A percentile compares a stretch with the other conserved stretches of the same genome.
Evolutionary conservation across 2,797 vertebrate species (phyloP).

Genomic region (Emydoidea blandingii): DNA sequence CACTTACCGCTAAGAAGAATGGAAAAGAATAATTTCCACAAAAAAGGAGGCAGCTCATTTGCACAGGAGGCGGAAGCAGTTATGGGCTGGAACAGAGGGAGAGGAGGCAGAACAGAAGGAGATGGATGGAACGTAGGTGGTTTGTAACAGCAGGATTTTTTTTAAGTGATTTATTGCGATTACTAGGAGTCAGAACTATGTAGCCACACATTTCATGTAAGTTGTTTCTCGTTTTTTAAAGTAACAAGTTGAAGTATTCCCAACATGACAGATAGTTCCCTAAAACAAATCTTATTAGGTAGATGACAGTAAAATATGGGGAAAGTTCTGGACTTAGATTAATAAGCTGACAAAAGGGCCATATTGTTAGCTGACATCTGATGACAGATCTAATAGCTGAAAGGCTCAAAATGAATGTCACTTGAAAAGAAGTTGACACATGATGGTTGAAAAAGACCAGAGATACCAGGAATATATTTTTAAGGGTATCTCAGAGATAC

Average conservation of each 20-base stretch:
- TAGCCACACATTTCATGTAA: constrained; percentile 19
- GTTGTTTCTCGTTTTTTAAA: not conserved
- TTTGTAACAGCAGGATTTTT: not conserved
- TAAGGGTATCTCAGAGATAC: not conserved
- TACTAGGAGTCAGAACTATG: constrained; percentile 24
- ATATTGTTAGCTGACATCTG: not conserved
- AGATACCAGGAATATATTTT: not conserved
- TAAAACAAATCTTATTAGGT: not conserved
- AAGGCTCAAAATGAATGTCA: not conserved
- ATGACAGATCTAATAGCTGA: not conserved
- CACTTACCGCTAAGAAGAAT: not conserved
- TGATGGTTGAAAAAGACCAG: not conserved
- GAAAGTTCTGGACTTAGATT: not conserved
- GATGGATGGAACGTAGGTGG: not conserved
- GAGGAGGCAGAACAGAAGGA: constrained; percentile 42
- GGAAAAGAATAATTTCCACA: not conserved
- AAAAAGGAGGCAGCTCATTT: not conserved
- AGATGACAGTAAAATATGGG: not conserved
- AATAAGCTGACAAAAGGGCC: not conserved
- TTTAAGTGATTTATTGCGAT: not conserved
- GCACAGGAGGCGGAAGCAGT: not conserved
- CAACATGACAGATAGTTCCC: not conserved
- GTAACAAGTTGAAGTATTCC: not conserved
- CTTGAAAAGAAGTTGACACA: not conserved
- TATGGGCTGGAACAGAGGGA: not conserved